A percentile compares a stretch with the other conserved stretches of the same genome.
phyloP scores from a whole-genome alignment of 2,797 vertebrate species.

The Bovichtus diacanthus region DNA sequence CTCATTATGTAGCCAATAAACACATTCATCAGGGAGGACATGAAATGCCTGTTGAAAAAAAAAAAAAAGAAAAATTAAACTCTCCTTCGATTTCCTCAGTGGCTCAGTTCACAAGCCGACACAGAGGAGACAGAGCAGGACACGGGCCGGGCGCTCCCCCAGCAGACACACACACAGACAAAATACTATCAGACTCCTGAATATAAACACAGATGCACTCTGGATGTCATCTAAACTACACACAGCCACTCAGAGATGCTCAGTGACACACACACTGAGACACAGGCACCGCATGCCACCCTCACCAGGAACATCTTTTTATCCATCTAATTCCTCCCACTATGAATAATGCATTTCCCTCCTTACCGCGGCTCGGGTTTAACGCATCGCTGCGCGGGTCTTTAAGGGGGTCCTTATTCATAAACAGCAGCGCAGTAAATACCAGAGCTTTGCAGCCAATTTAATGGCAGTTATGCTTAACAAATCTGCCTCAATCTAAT shows the following conservation, averaged over 20 bases:
- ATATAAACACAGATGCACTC: conserved; percentile 65
- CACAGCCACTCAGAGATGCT: conserved; percentile 63
- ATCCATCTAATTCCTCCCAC: conserved; percentile 82
- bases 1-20: conserved; percentile 94
- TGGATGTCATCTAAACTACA: conserved; percentile 72
- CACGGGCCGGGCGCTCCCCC: conserved; percentile 17
- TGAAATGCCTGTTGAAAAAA: conserved; percentile 78
- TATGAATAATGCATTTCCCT: conserved; percentile 83
- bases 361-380: conserved; percentile 76
- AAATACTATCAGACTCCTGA: conserved; percentile 40
- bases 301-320: conserved; percentile 84
- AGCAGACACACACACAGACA: conserved; percentile 10
- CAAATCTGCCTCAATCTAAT: conserved; percentile 86
- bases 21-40: conserved; percentile 92
- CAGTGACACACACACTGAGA: conserved; percentile 48
- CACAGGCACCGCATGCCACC: conserved; percentile 69
- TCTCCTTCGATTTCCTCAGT: conserved; percentile 82
- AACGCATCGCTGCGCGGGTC: conserved; percentile 76
- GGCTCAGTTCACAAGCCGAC: conserved; percentile 51
- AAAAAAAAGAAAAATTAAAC: conserved; percentile 77
- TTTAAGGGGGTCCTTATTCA: conserved; percentile 83
- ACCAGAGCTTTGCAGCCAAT: conserved; percentile 83
- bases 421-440: conserved; percentile 83
- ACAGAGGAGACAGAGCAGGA: conserved; percentile 42
- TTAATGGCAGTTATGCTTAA: conserved; percentile 86